phyloP scores from a whole-genome alignment of 2,113 vertebrate genomes.

The Myiozetetes cayanensis region DNA sequence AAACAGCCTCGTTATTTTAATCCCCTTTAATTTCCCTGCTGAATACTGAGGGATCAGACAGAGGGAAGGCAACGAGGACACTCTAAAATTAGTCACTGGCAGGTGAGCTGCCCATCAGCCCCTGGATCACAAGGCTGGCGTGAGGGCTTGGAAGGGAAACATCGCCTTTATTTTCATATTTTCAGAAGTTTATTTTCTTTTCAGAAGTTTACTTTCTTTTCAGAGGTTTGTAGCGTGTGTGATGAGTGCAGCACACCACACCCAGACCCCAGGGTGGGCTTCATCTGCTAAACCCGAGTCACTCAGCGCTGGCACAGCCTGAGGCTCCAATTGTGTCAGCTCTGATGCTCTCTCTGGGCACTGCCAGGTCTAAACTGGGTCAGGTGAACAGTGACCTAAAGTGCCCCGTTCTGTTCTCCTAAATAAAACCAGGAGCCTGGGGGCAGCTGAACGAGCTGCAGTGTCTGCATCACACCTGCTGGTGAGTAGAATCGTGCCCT shows the following conservation, averaged over 20 bases:
- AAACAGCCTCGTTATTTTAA: not conserved
- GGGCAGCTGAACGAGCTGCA: not conserved
- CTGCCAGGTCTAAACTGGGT: not conserved
- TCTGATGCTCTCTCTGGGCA: not conserved
- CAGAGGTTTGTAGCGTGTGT: not conserved
- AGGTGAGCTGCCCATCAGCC: not conserved
- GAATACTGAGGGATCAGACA: not conserved
- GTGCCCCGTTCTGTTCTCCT: not conserved
- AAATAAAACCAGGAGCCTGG: not conserved
- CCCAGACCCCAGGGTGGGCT: not conserved
- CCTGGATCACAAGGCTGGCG: rapidly evolving
- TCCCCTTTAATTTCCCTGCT: not conserved
- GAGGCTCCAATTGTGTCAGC: rapidly evolving
- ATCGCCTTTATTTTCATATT: not conserved
- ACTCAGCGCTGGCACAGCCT: not conserved
- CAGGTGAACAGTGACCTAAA: not conserved
- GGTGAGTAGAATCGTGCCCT: not conserved
- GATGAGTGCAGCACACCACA: not conserved
- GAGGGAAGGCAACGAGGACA: not conserved
- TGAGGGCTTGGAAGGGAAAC: not conserved
- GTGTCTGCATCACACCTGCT: rapidly evolving
- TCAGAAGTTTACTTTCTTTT: not conserved
- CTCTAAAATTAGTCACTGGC: not conserved
- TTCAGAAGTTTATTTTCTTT: not conserved
- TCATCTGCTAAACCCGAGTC: not conserved